Conservation (phyloP, 2,888 invertebrate species). For the Epiblema foenella region DNA sequence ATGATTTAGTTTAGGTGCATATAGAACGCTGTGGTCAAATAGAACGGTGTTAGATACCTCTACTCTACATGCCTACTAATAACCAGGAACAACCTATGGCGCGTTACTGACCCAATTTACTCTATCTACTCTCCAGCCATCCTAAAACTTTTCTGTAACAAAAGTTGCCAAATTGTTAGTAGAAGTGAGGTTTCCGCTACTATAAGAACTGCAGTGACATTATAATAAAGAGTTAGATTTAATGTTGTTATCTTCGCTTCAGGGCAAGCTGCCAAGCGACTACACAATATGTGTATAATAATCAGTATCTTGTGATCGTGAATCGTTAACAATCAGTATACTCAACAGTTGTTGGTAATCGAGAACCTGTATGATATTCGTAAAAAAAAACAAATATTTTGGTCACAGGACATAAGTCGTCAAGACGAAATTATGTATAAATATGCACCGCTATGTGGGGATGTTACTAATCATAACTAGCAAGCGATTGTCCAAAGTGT, state of each 20-base stretch:
- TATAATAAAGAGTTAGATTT: conserved; percentile 44
- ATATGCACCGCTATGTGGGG: not conserved
- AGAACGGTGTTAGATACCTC: not conserved
- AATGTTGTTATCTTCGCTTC: conserved; percentile 40
- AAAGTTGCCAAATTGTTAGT: conserved; percentile 28
- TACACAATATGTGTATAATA: not conserved
- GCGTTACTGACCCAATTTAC: not conserved
- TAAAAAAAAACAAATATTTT: too few relatives aligned
- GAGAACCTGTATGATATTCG: too few relatives aligned
- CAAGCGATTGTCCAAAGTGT: not conserved
- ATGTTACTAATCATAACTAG: not conserved
- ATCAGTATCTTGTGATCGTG: conserved; percentile 15
- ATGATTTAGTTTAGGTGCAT: not conserved
- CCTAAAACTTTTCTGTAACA: conserved; percentile 22
- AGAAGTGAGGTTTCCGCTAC: conserved; percentile 6
- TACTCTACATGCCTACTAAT: not conserved
- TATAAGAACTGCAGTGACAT: conserved; percentile 34
- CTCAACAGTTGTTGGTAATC: too few relatives aligned
- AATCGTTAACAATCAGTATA: not conserved
- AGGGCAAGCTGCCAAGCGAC: conserved; percentile 38
- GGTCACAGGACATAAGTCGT: not conserved
- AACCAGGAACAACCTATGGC: not conserved
- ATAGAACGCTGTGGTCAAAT: not conserved
- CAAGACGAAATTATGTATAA: not conserved
- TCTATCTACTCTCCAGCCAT: not conserved